These are phyloP conservation scores for Drosophila neocordata DNA, from an alignment of 1,140 invertebrate species.

Conservation along the genomic window DNA sequence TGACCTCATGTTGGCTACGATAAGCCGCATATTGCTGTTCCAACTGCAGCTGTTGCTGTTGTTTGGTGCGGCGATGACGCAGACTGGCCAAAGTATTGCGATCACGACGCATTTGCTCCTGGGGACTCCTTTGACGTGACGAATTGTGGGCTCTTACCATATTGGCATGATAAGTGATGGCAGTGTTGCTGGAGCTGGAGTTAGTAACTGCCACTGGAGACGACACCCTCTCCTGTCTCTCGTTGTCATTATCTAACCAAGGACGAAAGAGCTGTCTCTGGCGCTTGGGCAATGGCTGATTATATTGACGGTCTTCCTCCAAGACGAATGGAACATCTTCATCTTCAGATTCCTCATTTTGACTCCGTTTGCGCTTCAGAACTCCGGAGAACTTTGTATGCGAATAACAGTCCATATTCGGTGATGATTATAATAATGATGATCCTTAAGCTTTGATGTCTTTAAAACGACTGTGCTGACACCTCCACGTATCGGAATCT, in stretches of 20 bases:
- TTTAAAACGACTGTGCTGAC: conserved; percentile 57
- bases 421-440: conserved; percentile 14
- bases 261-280: conserved; percentile 63
- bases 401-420: conserved; percentile 49
- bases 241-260: conserved; percentile 51
- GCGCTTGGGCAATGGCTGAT: conserved; percentile 50
- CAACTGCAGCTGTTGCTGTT: conserved; percentile 48
- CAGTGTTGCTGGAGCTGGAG: not conserved
- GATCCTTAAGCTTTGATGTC: conserved; percentile 43
- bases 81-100: conserved; percentile 56
- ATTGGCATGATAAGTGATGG: conserved; percentile 48
- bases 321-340: conserved; percentile 59
- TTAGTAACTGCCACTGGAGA: conserved; percentile 9
- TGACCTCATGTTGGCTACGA: conserved; percentile 43
- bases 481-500: conserved; percentile 43
- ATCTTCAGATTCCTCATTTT: conserved; percentile 49
- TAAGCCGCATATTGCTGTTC: conserved; percentile 51
- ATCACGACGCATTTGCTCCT: conserved; percentile 60
- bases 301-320: conserved; percentile 27
- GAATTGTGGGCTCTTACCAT: conserved; percentile 46
- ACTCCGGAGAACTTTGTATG: conserved; percentile 65
- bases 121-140: conserved; percentile 48
- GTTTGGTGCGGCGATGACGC: conserved; percentile 46
- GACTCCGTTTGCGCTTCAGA: conserved; percentile 56
- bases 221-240: not conserved